A percentile compares a stretch with the other conserved stretches of the same genome.
Evolutionary conservation across 1,140 invertebrate genomes (phyloP).

Genomic region (Euura saliciscinereae): DNA sequence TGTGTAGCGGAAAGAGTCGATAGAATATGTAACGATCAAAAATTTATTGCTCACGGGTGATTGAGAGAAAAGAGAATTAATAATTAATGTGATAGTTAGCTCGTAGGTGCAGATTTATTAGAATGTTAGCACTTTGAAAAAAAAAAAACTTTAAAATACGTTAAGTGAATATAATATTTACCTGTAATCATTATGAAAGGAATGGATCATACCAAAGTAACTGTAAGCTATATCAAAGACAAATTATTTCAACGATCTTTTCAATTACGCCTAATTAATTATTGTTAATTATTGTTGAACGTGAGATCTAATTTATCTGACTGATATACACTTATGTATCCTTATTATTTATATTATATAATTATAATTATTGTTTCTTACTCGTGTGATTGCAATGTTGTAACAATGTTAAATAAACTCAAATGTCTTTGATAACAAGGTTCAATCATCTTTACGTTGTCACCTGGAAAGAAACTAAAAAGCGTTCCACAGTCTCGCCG

Average conservation of each 20-base stretch:
- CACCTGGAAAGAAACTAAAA: too few relatives aligned
- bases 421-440: conserved; percentile 38
- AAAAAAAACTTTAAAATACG: conserved; percentile 41
- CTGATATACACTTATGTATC: conserved; percentile 23
- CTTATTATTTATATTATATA: conserved; percentile 29
- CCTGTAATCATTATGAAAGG: conserved; percentile 36
- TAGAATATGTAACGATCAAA: background rate
- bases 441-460: too few relatives aligned
- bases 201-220: conserved; percentile 54
- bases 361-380: background rate
- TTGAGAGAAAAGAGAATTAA: conserved; percentile 33
- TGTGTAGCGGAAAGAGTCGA: background rate
- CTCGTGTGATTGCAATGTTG: conserved; percentile 31
- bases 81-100: conserved; percentile 53
- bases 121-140: conserved; percentile 34
- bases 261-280: conserved; percentile 39
- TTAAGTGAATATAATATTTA: conserved; percentile 35
- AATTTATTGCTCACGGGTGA: conserved; percentile 27
- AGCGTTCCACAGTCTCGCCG: too few relatives aligned
- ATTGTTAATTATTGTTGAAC: conserved; percentile 38
- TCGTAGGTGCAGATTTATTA: conserved; percentile 33
- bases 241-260: conserved; percentile 35
- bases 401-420: conserved; percentile 46
- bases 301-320: conserved; percentile 22
- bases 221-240: conserved; percentile 45